Evolutionary conservation across 2,113 vertebrate genomes (phyloP).

Genomic region (Oceanites oceanicus): DNA sequence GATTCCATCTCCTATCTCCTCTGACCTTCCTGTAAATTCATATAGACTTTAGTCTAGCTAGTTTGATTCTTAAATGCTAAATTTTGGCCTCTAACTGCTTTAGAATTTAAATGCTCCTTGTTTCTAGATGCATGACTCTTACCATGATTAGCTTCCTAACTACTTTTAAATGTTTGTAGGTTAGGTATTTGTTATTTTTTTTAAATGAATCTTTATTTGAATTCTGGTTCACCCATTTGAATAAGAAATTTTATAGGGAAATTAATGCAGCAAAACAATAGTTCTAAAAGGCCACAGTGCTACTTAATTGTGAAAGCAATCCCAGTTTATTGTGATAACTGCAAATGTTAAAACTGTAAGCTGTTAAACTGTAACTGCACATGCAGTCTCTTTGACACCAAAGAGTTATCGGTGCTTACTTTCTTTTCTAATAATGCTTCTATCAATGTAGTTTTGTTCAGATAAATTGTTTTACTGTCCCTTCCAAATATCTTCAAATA

Average conservation of each 20-base stretch:
- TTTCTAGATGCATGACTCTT: background rate
- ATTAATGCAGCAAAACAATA: background rate
- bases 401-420: background rate
- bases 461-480: background rate
- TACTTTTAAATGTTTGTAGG: background rate
- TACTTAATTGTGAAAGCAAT: background rate
- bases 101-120: background rate
- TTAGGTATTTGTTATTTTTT: background rate
- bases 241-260: background rate
- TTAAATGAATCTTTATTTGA: background rate
- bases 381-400: background rate
- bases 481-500: background rate
- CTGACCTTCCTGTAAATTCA: background rate
- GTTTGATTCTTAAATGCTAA: background rate
- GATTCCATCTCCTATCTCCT: background rate
- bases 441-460: background rate
- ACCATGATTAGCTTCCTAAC: background rate
- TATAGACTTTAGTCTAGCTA: background rate
- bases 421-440: background rate
- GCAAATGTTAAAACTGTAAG: background rate
- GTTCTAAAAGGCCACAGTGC: background rate
- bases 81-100: background rate
- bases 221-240: background rate
- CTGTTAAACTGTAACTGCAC: background rate
- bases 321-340: background rate